Evolutionary conservation across 2,113 vertebrate genomes (phyloP), one percentile per base, ranked within the genome.

Genomic region (Podarcis muralis): DNA sequence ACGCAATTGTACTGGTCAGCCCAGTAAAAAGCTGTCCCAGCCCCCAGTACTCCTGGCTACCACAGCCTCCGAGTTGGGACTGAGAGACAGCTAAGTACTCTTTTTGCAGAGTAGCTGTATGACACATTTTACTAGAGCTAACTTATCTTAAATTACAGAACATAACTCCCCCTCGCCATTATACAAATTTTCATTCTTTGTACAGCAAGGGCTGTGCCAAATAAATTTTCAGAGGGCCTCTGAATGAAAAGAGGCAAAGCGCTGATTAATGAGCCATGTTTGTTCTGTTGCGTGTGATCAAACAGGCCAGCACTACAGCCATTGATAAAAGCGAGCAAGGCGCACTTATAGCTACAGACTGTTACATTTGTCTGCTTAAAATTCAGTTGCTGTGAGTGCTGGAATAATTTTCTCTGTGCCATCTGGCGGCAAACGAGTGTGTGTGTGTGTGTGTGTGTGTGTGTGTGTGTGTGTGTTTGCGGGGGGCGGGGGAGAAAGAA

Each of bases 371-470:
- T 95, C 95, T 95, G 93, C 93, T 95, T 96, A 95, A 96, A 96
- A 96, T 88, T 94, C 96, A 93, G 91, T 90, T 86, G 90, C 90
- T 93, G 92, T 89, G 90, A 94, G 84, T 91, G 90, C 95, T 92
- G 82, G 93, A 96, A 96, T 96, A 95, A 96, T 96, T 96, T 94
- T 89, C 92, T 95, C 85, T 93, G 91, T 68, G 78, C 96, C 96
- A 96, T 95, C 96, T 97, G 95, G 95, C 91, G 93, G 93, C 89
- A 89, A 78, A 48, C 91, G 90, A 95, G 2, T 48, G 48, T 48
- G 48, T 48, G 43, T 48, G 37, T 37, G 37, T 37, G 37, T 37
- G 37, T 37, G 40, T 40, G 43, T 43, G 43, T 43, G 40, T 40
- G n/a, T n/a, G n/a, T n/a, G 43, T 48, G 40, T 43, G 40, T 43